Evolutionary conservation across 2,888 invertebrate genomes (phyloP), one percentile per base, ranked within the genome.

Genomic region (Autographa gamma): DNA sequence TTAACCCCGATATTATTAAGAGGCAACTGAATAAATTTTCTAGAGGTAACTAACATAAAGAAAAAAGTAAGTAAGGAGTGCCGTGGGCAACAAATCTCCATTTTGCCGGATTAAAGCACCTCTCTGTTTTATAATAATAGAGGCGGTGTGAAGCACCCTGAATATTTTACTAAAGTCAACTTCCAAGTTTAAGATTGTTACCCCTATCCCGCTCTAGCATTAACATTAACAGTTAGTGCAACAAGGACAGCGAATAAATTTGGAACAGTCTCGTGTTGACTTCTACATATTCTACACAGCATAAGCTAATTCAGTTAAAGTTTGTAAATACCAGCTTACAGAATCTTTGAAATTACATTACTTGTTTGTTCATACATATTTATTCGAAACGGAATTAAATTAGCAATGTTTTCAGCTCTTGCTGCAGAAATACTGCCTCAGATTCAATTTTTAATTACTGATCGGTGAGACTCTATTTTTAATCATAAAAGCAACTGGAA

Each of bases 91-190:
- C 91, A 91, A 93, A 93, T 93, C 92, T 92, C 88, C 91, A 92
- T 92, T 92, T 90, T 89, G 85, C 85, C 73, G 91, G 90, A 92
- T 91, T 93, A 93, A 91, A 91, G 86, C 90, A 89, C 89, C 89
- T 91, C 88, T 85, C 84, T 85, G 87, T 89, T 90, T 90, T 88
- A 90, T 91, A 83, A 82, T 81, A 85, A 90, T 89, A 91, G 88
- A 89, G 84, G 86, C 87, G 84, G 83, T 83, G 86, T 88, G 89
- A 90, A 91, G 73, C 74, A 76, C 67, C 74, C 81, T 81, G 81
- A 81, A 81, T 90, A 89, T 90, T 90, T 89, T 86, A 89, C 83
- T 76, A 77, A 70, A 83, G 84, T 81, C 80, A 85, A 87, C 83
- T 84, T 81, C 86, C 81, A 79, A 73, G 76, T 74, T 79, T 80